These are phyloP conservation scores for Troglohyphantes excavatus DNA, from an alignment of 2,888 invertebrate genomes.

Conservation along the genomic window DNA sequence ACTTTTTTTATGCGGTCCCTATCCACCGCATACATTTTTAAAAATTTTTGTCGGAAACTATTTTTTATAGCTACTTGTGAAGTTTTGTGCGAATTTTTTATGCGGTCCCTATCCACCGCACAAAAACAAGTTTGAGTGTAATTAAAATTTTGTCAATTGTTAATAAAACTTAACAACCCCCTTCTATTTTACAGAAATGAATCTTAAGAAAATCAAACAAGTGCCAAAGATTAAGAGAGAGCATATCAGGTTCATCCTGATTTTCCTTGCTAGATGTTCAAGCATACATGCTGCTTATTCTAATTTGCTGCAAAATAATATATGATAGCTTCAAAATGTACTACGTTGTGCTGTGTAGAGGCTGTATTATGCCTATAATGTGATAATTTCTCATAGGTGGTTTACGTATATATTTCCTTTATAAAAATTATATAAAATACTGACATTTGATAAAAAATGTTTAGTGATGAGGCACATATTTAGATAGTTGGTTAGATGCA, in stretches of 20 bases:
- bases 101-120: no score
- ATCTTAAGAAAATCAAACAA: conserved; percentile 9
- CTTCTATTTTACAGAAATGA: conserved; percentile 18
- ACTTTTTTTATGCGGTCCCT: no score
- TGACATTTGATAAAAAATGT: not conserved
- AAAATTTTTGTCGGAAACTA: no score
- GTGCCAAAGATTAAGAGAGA: conserved; percentile 9
- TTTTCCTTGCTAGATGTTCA: not conserved
- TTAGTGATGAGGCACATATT: not conserved
- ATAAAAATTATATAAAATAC: no score
- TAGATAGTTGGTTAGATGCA: not conserved
- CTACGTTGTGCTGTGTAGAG: not conserved
- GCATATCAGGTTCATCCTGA: conserved; percentile 9
- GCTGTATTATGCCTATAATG: not conserved
- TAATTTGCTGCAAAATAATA: not conserved
- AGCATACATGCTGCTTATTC: not conserved
- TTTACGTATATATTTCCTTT: not conserved
- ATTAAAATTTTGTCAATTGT: no score
- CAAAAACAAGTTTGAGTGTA: no score
- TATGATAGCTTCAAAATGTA: not conserved
- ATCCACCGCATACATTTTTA: no score
- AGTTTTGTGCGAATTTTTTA: no score
- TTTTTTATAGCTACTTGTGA: no score
- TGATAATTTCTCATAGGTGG: not conserved
- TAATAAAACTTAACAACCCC: no score